Percentiles rank a stretch among this genome's conserved stretches.
Evolutionary conservation across 2,113 vertebrate genomes (phyloP).

Genomic region (Circaetus cinerascens): DNA sequence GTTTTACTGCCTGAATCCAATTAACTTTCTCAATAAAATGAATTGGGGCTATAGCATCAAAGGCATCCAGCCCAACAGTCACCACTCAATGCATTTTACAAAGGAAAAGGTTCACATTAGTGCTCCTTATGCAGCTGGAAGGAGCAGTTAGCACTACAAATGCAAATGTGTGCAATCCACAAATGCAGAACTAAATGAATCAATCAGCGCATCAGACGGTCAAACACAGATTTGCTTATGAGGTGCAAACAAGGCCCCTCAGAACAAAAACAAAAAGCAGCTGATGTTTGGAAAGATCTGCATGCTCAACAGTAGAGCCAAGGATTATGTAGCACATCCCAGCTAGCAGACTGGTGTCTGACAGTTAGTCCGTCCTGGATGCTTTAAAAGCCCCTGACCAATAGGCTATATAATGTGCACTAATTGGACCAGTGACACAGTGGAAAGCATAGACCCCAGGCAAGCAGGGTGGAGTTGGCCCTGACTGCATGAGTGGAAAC

Average conservation of each 20-base stretch:
- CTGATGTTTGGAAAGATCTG: background rate
- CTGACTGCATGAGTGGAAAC: accelerated
- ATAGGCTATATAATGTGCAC: accelerated
- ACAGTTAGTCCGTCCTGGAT: background rate
- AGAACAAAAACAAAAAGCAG: background rate
- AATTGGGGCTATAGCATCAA: background rate
- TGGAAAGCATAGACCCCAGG: accelerated
- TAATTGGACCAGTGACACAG: accelerated
- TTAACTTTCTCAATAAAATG: background rate
- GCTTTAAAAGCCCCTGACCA: background rate
- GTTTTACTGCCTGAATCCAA: background rate
- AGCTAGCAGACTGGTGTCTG: background rate
- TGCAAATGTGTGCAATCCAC: background rate
- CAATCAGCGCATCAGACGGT: accelerated
- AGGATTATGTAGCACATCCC: background rate
- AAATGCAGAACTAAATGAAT: background rate
- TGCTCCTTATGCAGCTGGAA: background rate
- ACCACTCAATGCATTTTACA: background rate
- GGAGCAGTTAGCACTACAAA: background rate
- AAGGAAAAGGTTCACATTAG: background rate
- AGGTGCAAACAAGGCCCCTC: background rate
- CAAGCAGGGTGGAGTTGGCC: background rate
- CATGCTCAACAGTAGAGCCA: accelerated
- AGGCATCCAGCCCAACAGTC: background rate
- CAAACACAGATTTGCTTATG: background rate